Evolutionary conservation across 2,888 invertebrate genomes (phyloP), one percentile per base, ranked within the genome.

Genomic region (Schrankia costaestrigalis): DNA sequence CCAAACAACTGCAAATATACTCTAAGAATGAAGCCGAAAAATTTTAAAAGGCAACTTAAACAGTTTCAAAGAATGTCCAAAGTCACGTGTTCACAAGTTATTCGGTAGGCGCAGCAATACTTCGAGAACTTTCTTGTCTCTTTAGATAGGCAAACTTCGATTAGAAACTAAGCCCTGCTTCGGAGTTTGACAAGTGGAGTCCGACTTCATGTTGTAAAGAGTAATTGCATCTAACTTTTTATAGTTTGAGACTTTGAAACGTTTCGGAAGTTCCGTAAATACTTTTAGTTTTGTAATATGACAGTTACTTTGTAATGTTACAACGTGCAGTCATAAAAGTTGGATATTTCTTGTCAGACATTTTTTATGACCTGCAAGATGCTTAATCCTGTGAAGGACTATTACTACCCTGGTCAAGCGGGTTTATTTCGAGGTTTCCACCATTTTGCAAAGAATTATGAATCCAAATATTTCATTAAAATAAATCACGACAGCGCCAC

Each of bases 101-200:
- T 52, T 55, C 46, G 40, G 59, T 54, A 54, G 46, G 56, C 50
- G 25, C 43, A 47, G 41, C 43, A 55, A 51, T 49, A 48, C 50
- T 56, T 56, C 31, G 34, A 11, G 11, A 51, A 57, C 38, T 56
- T 56, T 41, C 41, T 24, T 41, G 54, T 48, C 54, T 42, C 42
- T 46, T 50, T 46, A 42, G 51, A 56, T 60, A 55, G 62, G 47
- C 46, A 51, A 62, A 62, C 48, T 62, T 62, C 55, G 60, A 62
- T 62, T 62, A 54, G 54, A 44, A 53, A 59, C 59, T 56, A 51
- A 62, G 51, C 51, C 46, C 32, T 35, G 42, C 41, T 46, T 46
- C 29, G 11, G 31, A 60, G 52, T 62, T 54, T 47, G 58, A 52
- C 55, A 58, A 62, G 55, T 55, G 47, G 47, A 52, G 52, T 56